Base-by-base conservation (phyloP, 2,888 invertebrate species). In the Colletes collaris region DNA sequence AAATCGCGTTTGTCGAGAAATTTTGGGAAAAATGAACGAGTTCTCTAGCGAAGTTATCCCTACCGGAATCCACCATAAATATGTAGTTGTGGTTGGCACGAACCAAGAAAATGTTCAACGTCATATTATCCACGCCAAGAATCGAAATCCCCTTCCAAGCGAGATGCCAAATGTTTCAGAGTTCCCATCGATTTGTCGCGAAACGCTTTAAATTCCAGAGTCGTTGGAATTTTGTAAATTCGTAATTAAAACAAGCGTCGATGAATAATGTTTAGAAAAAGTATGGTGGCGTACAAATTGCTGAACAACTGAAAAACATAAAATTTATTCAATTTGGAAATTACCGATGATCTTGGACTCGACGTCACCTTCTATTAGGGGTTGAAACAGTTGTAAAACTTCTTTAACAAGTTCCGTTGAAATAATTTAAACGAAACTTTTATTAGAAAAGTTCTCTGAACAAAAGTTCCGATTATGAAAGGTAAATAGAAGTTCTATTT, bases 31-130 rank as follows among this genome's bases (percentile, higher is more conserved):
- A 59, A 59, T 63, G 75, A 75, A 27, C 64, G 77, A 64, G 40
- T 77, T 75, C 44, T 75, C 37, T 68, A 44, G 64, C 44, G 68
- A 65, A 75, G 76, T 77, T 77, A 75, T 68, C 64, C 76, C 49
- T 65, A 60, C 55, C 60, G 77, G 68, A 78, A 76, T 76, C 68
- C 76, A 64, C 64, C 53, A 76, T 78, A 78, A 78, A 76, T 78
- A 16, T 16, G 5, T n/a, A 78, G 68, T 76, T 59, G 68, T 49
- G 64, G 59, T 75, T 75, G 35, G 68, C 59, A 35, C 16, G 35
- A 68, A 60, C 76, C 68, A 40, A 59, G 68, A 69, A 64, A 78
- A 65, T 69, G 76, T 77, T 76, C 77, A 71, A 77, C 58, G 44
- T 71, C 56, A 62, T 58, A 70, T 71, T 79, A 79, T 66, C 77